Base-by-base conservation (phyloP, 1,140 invertebrate genomes). In the Drosophila sechellia region DNA sequence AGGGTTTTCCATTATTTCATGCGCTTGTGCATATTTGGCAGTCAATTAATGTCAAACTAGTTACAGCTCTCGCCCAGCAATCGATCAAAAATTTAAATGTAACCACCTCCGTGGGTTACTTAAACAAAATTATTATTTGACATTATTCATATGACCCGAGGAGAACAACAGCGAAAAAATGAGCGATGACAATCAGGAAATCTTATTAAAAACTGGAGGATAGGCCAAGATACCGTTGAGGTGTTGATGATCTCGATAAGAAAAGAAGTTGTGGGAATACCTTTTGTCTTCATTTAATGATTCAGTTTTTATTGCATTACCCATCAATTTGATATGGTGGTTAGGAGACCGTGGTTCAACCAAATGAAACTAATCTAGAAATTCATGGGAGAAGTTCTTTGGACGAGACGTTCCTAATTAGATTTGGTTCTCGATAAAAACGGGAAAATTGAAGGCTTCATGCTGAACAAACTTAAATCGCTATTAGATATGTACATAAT, bases 31-130 rank as follows among this genome's bases (percentile, higher is more conserved):
- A 89, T 89, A 89, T 80, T 89, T 89, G 64, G 85, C 55, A 89
- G 84, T 89, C 84, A 89, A 89, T 89, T 89, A 89, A 89, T 89
- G 84, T 89, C 84, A 89, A 89, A 89, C 68, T 74, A 89, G 84
- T 84, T 89, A 54, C 52, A 52, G 53, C 35, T 52, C 22, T 35
- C 40, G 59, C 42, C 34, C 34, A 55, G 84, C 73, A 89, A 89
- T 89, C 84, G 84, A 89, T 89, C 84, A 89, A 84, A 84, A 83
- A 70, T 59, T 68, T 77, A 61, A 83, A 77, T 87, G 84, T 84
- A 87, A 20, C 68, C 22, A 17, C 20, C 43, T 43, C 10, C 8
- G 11, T 5, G 49, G 49, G 27, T 25, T 49, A 48, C 15, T 81
- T 73, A 68, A 81, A 86, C 86, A 63, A 77, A 86, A 66, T 77